Percentiles rank a stretch among this genome's conserved stretches.
phyloP scores from a whole-genome alignment of 2,888 invertebrate genomes.

The Cheilosia pagana region DNA sequence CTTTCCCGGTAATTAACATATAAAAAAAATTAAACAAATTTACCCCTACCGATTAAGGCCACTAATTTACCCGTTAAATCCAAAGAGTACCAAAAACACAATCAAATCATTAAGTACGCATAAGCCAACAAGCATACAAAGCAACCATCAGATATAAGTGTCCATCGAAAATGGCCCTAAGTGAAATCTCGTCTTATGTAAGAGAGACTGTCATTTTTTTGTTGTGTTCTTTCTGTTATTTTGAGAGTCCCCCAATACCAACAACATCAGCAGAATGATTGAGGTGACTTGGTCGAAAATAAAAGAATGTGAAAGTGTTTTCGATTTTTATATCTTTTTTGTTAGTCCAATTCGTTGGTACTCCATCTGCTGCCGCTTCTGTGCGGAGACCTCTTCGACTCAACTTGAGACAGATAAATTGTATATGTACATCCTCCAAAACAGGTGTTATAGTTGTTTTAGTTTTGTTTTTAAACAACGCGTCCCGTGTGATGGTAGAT shows the following conservation, averaged over 20 bases:
- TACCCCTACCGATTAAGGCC: slow-evolving; percentile 39
- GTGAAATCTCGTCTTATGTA: slow-evolving; percentile 55
- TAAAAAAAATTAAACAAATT: slow-evolving; percentile 13
- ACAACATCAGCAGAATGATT: background rate
- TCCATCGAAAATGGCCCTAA: slow-evolving; percentile 11
- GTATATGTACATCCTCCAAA: slow-evolving; percentile 7
- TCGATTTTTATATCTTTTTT: slow-evolving; percentile 47
- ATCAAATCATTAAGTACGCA: slow-evolving; percentile 9
- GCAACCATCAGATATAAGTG: background rate
- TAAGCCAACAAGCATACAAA: background rate
- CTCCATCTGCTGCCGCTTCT: slow-evolving; percentile 5
- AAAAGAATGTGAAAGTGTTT: slow-evolving; percentile 72
- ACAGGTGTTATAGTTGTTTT: slow-evolving; percentile 42
- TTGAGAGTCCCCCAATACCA: background rate
- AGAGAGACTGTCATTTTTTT: slow-evolving; percentile 29
- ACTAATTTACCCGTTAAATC: slow-evolving; percentile 10
- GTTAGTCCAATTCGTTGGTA: slow-evolving; percentile 28
- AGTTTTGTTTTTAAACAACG: slow-evolving; percentile 35
- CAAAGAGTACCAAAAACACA: slow-evolving; percentile 3
- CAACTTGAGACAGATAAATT: slow-evolving; percentile 3
- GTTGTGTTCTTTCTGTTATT: too few species aligned
- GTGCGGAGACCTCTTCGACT: background rate
- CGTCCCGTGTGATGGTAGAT: slow-evolving; percentile 33
- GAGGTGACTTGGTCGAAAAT: background rate
- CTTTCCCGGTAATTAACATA: slow-evolving; percentile 26